These are phyloP conservation scores for Vanacampus margaritifer DNA, from an alignment of 2,113 vertebrate genomes.

Conservation along the genomic window DNA sequence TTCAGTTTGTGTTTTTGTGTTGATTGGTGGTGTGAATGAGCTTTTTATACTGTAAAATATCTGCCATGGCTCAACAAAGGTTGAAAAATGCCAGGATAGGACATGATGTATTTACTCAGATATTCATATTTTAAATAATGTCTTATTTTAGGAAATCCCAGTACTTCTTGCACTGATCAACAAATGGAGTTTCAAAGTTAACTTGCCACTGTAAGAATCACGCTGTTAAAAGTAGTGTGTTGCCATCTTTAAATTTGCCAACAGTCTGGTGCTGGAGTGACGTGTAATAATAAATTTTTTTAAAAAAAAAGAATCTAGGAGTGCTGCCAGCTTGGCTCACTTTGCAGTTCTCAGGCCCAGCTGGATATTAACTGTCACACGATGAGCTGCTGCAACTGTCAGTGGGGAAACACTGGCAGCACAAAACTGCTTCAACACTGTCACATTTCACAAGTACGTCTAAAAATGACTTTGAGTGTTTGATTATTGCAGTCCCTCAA, in stretches of 20 bases:
- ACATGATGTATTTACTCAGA: background rate
- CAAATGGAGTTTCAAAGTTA: background rate
- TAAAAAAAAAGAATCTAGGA: constrained; percentile 24
- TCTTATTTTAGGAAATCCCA: background rate
- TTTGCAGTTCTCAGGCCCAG: constrained; percentile 19
- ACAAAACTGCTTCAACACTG: background rate
- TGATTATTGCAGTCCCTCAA: background rate
- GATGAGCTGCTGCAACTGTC: constrained; percentile 17
- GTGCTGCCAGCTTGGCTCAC: constrained; percentile 27
- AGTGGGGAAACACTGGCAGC: background rate
- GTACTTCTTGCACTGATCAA: constrained; percentile 16
- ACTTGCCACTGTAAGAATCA: background rate
- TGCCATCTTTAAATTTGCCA: constrained; percentile 28
- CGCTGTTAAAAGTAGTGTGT: constrained; percentile 13
- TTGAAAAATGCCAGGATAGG: background rate
- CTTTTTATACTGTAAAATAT: background rate
- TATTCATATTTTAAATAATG: background rate
- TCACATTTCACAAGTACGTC: background rate
- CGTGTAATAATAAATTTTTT: constrained; percentile 27
- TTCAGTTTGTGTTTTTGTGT: background rate
- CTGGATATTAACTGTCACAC: constrained; percentile 27
- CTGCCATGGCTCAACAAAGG: background rate
- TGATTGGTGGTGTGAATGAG: too few relatives aligned
- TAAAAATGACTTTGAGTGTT: background rate
- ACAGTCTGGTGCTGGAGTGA: constrained; percentile 36